phyloP scores from a whole-genome alignment of 2,888 invertebrate genomes.

The Philopedon plagiatum region DNA sequence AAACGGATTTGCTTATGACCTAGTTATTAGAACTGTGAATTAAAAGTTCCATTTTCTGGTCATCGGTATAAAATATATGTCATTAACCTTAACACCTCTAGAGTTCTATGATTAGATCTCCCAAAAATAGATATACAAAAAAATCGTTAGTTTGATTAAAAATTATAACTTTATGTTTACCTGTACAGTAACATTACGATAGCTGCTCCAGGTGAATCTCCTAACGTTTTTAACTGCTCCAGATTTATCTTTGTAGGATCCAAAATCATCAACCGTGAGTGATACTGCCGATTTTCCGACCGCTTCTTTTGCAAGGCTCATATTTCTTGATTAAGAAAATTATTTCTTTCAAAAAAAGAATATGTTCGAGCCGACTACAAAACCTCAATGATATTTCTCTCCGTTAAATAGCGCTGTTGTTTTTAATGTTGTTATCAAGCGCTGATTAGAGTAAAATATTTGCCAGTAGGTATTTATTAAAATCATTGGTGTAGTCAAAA shows the following conservation, averaged over 20 bases:
- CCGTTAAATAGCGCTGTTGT: too few species aligned
- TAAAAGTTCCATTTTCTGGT: too few species aligned
- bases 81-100: too few species aligned
- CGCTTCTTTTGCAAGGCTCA: not conserved
- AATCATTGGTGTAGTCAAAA: not conserved
- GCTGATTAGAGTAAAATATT: too few species aligned
- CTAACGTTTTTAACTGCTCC: constrained; percentile 69
- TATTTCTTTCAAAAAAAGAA: not conserved
- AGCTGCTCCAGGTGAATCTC: constrained; percentile 79
- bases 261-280: constrained; percentile 60
- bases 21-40: too few species aligned
- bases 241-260: constrained; percentile 57
- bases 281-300: constrained; percentile 25
- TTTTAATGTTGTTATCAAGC: not conserved
- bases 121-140: not conserved
- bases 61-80: too few species aligned
- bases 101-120: too few species aligned
- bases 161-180: constrained; percentile 61
- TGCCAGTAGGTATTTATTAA: not conserved
- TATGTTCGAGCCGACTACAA: too few species aligned
- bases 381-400: too few species aligned
- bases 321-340: constrained; percentile 3
- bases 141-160: not conserved
- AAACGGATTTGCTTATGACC: too few species aligned
- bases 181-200: constrained; percentile 75